These are phyloP conservation scores for Nyctibius grandis DNA, from an alignment of 2,797 vertebrate genomes.

Conservation along the genomic window DNA sequence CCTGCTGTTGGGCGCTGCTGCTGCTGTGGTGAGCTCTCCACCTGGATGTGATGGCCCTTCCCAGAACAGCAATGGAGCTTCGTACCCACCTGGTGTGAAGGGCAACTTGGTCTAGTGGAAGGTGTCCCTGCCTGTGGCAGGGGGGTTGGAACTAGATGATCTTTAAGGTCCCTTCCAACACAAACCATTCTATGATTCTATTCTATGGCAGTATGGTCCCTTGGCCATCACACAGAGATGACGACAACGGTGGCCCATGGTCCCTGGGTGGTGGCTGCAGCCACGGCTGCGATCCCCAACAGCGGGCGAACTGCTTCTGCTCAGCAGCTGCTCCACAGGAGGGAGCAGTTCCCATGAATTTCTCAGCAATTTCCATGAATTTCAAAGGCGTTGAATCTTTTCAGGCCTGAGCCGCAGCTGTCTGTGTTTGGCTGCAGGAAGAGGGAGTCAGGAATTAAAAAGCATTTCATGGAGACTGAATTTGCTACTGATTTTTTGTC, in stretches of 20 bases:
- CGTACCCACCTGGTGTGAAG: too few relatives aligned
- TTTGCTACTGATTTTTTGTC: slow-evolving; percentile 8
- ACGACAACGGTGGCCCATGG: background rate
- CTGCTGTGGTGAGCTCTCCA: background rate
- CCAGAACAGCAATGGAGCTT: background rate
- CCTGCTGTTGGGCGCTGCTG: background rate
- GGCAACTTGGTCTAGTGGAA: too few relatives aligned
- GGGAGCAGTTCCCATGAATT: slow-evolving; percentile 39
- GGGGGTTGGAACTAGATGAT: too few relatives aligned
- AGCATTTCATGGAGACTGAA: background rate
- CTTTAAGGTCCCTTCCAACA: too few relatives aligned
- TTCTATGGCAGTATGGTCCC: rapidly evolving
- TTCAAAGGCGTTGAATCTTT: background rate
- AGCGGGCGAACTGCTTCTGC: background rate
- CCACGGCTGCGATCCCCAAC: background rate
- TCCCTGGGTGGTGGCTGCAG: background rate
- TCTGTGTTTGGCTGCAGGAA: background rate
- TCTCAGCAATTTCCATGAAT: background rate
- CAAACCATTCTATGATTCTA: too few relatives aligned
- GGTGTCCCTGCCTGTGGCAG: too few relatives aligned
- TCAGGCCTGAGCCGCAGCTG: background rate
- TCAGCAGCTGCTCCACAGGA: slow-evolving; percentile 54
- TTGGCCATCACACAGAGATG: rapidly evolving
- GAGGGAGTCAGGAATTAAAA: background rate
- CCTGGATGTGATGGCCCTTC: rapidly evolving